phyloP scores from a whole-genome alignment of 2,888 invertebrate species.

The Chrysolina haemoptera region DNA sequence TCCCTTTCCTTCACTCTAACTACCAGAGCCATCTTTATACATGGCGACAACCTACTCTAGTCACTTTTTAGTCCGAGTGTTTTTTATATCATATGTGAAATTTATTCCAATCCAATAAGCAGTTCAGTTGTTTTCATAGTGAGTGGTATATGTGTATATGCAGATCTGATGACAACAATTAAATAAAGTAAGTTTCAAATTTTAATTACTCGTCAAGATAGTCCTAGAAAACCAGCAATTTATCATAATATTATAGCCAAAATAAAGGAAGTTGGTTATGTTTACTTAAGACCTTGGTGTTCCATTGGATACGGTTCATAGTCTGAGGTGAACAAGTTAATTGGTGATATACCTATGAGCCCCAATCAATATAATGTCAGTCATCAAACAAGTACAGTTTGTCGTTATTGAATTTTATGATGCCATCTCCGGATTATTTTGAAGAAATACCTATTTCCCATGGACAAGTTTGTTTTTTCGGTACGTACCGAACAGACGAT shows the following conservation, averaged over 20 bases:
- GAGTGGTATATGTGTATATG: neutral
- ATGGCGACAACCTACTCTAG: neutral
- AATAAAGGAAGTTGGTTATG: neutral
- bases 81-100: neutral
- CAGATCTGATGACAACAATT: neutral
- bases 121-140: neutral
- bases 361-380: neutral
- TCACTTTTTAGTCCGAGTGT: neutral
- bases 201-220: neutral
- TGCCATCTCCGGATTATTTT: neutral
- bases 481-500: too few species aligned
- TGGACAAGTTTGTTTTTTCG: too few species aligned
- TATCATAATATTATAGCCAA: neutral
- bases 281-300: neutral
- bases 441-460: too few species aligned
- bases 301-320: neutral
- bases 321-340: slow-evolving; percentile 5
- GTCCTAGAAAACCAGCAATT: neutral
- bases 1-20: neutral
- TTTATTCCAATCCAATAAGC: neutral
- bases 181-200: neutral
- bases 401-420: neutral
- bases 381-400: neutral
- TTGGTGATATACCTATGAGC: neutral
- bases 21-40: neutral